Percentiles rank a stretch among this genome's conserved stretches.
Evolutionary conservation across 2,797 vertebrate species (phyloP).

Genomic region (Peromyscus attwateri): DNA sequence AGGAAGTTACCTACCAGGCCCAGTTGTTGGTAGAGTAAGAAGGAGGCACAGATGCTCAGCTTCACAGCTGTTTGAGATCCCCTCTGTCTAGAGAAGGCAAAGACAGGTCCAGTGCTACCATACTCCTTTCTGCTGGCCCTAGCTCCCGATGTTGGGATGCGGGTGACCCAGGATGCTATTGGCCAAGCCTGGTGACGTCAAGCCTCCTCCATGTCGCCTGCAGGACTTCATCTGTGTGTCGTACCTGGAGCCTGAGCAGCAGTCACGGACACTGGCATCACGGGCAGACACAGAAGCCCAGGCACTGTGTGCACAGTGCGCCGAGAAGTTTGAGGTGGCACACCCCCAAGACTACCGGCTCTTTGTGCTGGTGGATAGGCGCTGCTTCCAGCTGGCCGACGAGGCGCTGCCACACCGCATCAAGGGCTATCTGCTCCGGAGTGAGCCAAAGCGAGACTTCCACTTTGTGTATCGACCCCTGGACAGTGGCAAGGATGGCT

Average conservation of each 20-base stretch:
- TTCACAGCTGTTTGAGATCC: background rate
- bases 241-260: slow-evolving; percentile 91
- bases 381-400: slow-evolving; percentile 88
- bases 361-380: slow-evolving; percentile 89
- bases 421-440: slow-evolving; percentile 92
- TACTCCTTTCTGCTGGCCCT: background rate
- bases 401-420: slow-evolving; percentile 93
- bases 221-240: slow-evolving; percentile 97
- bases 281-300: slow-evolving; percentile 89
- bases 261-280: slow-evolving; percentile 93
- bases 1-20: background rate
- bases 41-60: background rate
- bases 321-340: slow-evolving; percentile 91
- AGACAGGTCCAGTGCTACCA: background rate
- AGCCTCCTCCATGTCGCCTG: background rate
- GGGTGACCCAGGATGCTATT: background rate
- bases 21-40: background rate
- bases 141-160: background rate
- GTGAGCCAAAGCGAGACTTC: slow-evolving; percentile 91
- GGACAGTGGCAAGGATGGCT: slow-evolving; percentile 69
- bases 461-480: slow-evolving; percentile 94
- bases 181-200: background rate
- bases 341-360: slow-evolving; percentile 88
- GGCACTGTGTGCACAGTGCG: slow-evolving; percentile 93
- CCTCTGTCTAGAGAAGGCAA: background rate